These are phyloP conservation scores for Vicugna pacos DNA, from an alignment of 2,113 vertebrate genomes.

Conservation along the genomic window DNA sequence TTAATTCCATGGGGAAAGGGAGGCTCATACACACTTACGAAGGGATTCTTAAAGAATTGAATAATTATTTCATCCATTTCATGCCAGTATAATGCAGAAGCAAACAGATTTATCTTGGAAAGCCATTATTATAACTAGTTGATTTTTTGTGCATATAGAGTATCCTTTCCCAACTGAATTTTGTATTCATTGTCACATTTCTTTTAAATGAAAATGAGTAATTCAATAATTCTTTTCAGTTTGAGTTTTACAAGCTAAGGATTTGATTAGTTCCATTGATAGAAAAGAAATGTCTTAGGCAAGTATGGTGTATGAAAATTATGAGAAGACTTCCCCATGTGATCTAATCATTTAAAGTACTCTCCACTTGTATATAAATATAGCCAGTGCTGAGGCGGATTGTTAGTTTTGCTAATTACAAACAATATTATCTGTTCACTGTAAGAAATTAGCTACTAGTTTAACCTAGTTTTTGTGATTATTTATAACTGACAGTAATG, in stretches of 20 bases:
- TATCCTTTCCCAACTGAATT: background rate
- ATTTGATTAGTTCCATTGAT: constrained; percentile 34
- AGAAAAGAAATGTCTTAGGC: constrained; percentile 23
- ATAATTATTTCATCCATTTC: background rate
- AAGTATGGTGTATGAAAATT: background rate
- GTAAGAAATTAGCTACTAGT: background rate
- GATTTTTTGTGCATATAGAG: background rate
- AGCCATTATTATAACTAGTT: background rate
- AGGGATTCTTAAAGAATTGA: background rate
- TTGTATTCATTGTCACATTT: constrained; percentile 28
- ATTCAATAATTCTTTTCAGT: constrained; percentile 34
- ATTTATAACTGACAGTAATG: constrained; percentile 6
- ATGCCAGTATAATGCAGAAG: background rate
- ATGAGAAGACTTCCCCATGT: background rate
- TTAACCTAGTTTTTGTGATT: background rate
- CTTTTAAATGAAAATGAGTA: constrained; percentile 41
- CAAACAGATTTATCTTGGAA: background rate
- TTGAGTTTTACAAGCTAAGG: background rate
- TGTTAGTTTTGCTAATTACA: constrained; percentile 5
- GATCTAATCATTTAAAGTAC: background rate
- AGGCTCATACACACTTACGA: background rate
- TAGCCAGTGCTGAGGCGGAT: background rate
- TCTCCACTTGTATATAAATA: background rate
- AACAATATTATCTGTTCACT: background rate
- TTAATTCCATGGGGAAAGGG: background rate